Conservation (phyloP, 2,113 vertebrate genomes). For the Turdus rufiventris region DNA sequence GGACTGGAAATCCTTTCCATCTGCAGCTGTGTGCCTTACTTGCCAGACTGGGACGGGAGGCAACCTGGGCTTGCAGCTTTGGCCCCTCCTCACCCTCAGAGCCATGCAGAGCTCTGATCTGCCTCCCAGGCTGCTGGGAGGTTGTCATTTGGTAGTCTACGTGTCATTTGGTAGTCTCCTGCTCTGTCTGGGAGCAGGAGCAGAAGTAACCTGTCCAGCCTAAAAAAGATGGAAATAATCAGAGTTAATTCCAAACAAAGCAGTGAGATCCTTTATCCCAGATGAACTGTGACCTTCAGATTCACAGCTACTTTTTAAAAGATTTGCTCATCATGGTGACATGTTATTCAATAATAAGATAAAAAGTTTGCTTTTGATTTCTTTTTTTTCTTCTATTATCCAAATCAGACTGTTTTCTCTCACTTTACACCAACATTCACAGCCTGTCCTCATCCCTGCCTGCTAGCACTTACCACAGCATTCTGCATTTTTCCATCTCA, state of each 20-base stretch:
- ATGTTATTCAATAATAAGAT: background rate
- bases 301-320: background rate
- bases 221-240: background rate
- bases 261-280: background rate
- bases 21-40: background rate
- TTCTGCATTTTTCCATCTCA: background rate
- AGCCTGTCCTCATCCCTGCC: background rate
- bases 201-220: background rate
- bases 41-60: background rate
- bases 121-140: background rate
- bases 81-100: background rate
- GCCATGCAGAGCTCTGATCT: background rate
- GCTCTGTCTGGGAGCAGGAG: background rate
- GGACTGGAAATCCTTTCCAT: background rate
- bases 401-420: background rate
- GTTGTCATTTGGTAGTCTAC: background rate
- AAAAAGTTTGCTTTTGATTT: background rate
- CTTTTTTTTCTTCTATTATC: background rate
- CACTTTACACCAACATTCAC: background rate
- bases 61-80: background rate
- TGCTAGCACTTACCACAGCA: background rate
- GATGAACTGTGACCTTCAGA: background rate
- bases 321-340: background rate
- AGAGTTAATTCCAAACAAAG: background rate
- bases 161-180: background rate